Base-by-base conservation (phyloP, 2,113 vertebrate genomes). In the Malaclemys terrapin region DNA sequence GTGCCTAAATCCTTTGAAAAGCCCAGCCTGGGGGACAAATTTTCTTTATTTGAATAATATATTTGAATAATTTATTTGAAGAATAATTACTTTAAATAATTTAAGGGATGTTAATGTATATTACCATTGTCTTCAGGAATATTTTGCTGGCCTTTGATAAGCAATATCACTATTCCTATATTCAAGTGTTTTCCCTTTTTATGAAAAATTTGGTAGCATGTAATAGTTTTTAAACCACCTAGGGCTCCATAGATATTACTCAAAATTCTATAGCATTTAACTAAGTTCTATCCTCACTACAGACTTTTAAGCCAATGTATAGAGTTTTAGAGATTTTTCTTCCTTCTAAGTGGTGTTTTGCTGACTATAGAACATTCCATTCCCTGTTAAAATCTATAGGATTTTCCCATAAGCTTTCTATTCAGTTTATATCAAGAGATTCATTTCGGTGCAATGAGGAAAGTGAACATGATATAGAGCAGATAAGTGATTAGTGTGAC, bases 1-100 rank as follows among this genome's bases (percentile, higher is more conserved):
- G 85, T 78, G 42, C 56, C 89, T 86, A 84, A 90, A 90, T 90
- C 5, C 38, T 50, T 85, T 88, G n/a, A 25, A 88, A 94, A 90
- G 9, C 31, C 20, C 31, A 29, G 22, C 19, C 62, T 78, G 29
- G 14, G 8, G 10, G 72, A 27, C n/a, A 91, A 45, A 12, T 82
- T 50, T 11, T 87, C 3, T 75, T 4, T 2, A 3, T 54, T 54
- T 54, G 53, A 89, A 19, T 54, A 87, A 47, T 84, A 80, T 24
- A 11, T 91, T 56, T 4, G 88, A 95, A 90, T 81, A 83, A 53
- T 2, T 2, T 89, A 72, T 54, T 22, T 54, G 20, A 54, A 3
- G 50, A 89, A 19, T 59, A 87, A 47, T 84, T 82, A 20, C 13
- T 89, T 56, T 5, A 89, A 95, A 90, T 81, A 81, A 53, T 2